Conservation (phyloP, 1,140 invertebrate species). For the Euwallacea similis region DNA sequence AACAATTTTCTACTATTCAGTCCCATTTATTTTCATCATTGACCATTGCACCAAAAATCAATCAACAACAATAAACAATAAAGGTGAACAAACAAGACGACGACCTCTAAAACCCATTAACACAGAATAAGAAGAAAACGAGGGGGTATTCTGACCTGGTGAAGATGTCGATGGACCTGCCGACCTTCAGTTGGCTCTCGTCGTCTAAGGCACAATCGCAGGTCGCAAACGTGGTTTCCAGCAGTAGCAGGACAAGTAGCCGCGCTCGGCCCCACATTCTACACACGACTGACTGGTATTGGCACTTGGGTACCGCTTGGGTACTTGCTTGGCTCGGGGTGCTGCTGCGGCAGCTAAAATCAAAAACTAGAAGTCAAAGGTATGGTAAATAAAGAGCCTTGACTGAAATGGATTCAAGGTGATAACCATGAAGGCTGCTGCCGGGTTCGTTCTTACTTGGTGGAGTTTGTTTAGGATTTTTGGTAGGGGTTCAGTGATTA, state of each 20-base stretch:
- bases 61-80: no score
- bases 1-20: no score
- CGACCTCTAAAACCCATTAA: no score
- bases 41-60: no score
- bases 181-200: conserved; percentile 48
- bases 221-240: conserved; percentile 39
- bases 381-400: conserved; percentile 30
- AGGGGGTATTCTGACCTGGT: conserved; percentile 36
- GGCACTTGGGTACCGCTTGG: neutral
- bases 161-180: conserved; percentile 51
- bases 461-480: no score
- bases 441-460: no score
- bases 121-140: no score
- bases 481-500: no score
- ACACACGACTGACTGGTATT: conserved; percentile 41
- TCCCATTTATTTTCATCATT: no score
- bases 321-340: conserved; percentile 5
- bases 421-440: no score
- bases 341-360: conserved; percentile 29
- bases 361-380: conserved; percentile 27
- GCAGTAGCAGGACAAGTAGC: conserved; percentile 48
- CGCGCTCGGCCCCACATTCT: conserved; percentile 54
- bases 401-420: neutral
- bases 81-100: no score
- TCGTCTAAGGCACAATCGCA: conserved; percentile 34